phyloP scores from a whole-genome alignment of 2,797 vertebrate species.

The Cirrhinus molitorella region DNA sequence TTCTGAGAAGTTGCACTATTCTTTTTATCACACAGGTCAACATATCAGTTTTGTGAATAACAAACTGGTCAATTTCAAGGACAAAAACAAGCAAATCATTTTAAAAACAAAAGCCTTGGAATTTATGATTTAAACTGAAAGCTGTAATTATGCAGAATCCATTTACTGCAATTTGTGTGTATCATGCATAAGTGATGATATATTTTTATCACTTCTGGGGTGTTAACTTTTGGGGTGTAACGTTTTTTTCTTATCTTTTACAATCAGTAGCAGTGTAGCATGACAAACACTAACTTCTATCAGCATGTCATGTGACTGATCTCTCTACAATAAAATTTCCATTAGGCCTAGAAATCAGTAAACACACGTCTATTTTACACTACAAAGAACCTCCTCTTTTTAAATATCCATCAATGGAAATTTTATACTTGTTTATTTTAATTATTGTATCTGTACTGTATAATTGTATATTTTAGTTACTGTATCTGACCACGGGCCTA shows the following conservation, averaged over 20 bases:
- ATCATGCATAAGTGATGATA: not conserved
- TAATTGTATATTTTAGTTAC: too few species aligned
- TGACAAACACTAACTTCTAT: not conserved
- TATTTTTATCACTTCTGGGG: not conserved
- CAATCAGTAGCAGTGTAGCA: not conserved
- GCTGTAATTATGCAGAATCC: too few species aligned
- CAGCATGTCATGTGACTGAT: not conserved
- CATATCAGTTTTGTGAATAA: not conserved
- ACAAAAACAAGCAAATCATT: not conserved
- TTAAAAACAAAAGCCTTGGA: not conserved
- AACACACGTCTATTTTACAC: not conserved
- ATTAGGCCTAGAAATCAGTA: not conserved
- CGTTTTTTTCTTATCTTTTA: too few species aligned
- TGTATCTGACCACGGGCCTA: too few species aligned
- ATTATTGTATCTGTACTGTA: too few species aligned
- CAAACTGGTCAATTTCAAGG: not conserved
- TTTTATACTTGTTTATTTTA: too few species aligned
- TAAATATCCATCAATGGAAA: too few species aligned
- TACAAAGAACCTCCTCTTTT: not conserved
- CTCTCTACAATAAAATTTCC: not conserved
- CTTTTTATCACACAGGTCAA: not conserved
- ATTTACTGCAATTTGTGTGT: too few species aligned
- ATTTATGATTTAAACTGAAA: too few species aligned
- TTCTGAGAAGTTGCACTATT: not conserved
- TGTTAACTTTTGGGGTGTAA: too few species aligned